Evolutionary conservation across 2,113 vertebrate genomes (phyloP), one percentile per base, ranked within the genome.

Genomic region (Ciconia stormi): DNA sequence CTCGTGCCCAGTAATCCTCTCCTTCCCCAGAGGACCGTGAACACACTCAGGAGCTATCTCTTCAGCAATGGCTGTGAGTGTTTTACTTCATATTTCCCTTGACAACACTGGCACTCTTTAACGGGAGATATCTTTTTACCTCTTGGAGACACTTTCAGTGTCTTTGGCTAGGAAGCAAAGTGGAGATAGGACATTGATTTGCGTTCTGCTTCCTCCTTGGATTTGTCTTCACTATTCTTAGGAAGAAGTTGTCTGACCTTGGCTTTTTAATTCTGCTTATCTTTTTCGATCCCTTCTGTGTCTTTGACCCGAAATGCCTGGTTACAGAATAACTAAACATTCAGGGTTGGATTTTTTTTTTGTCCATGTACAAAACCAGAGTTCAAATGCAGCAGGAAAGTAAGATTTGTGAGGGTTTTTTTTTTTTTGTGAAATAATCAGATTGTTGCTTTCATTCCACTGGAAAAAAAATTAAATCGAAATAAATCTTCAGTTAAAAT

Each of bases 251-350:
- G 55, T 87, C 87, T 94, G 90, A 72, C 89, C 83, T 91, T 95
- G 92, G 70, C 18, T 16, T 95, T 89, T 95, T 90, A 83, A 66
- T 94, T 91, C 87, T 58, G 66, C 96, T 98, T 96, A 84, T 97
- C 71, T 97, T 88, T 95, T 97, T 89, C 95, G 91, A 90, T 96
- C 96, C 65, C 80, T 96, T 71, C 70, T 80, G 67, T 98, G 97
- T 97, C 98, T 98, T 97, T 98, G 97, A 98, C 97, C 97, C 8
- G 84, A 95, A 91, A 53, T 61, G 90, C 92, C 90, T 98, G 93
- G 98, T 98, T 98, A 98, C 66, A 98, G 77, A 98, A 83, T 98
- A 98, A 98, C 98, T 84, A 95, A 94, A 95, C 82, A 93, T 16
- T 82, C 84, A 71, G 74, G 40, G 76, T 34, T 81, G 34, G 6